Percentiles rank a stretch among this genome's conserved stretches.
Evolutionary conservation across 2,797 vertebrate species (phyloP).

Genomic region (Toxotes lorentzi): DNA sequence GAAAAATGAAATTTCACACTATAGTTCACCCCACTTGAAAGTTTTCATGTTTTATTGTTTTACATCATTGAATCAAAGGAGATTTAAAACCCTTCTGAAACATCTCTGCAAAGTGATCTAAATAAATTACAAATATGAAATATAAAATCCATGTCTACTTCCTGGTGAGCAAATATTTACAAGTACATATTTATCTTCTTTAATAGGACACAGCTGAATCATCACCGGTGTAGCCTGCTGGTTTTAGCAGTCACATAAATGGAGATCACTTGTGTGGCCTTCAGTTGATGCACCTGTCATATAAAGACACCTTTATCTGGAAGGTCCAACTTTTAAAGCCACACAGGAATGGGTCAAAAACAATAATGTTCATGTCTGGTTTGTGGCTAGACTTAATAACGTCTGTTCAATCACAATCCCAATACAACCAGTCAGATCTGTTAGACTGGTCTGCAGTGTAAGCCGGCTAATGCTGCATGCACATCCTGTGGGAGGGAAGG

Average conservation of each 20-base stretch:
- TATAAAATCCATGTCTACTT: not conserved
- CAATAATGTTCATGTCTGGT: not conserved
- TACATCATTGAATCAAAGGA: conserved; percentile 5
- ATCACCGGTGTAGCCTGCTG: not conserved
- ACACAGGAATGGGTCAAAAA: not conserved
- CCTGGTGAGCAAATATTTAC: not conserved
- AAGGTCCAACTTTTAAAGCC: not conserved
- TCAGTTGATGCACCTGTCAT: not conserved
- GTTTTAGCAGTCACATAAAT: not conserved
- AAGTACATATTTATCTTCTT: not conserved
- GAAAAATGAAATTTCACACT: conserved; percentile 22
- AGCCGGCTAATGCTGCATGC: not conserved
- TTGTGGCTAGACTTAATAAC: not conserved
- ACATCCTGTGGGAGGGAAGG: not conserved
- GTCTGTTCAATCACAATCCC: not conserved
- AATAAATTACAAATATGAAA: not conserved
- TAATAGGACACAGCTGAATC: not conserved
- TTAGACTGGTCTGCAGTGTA: not conserved
- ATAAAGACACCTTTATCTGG: not conserved
- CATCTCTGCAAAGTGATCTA: not conserved
- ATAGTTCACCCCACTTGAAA: not conserved
- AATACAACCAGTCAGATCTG: not conserved
- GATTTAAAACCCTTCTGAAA: not conserved
- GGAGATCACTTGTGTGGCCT: not conserved
- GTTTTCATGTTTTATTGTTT: conserved; percentile 24